These are phyloP conservation scores for Timema podura DNA, from an alignment of 2,888 invertebrate species.

Conservation along the genomic window DNA sequence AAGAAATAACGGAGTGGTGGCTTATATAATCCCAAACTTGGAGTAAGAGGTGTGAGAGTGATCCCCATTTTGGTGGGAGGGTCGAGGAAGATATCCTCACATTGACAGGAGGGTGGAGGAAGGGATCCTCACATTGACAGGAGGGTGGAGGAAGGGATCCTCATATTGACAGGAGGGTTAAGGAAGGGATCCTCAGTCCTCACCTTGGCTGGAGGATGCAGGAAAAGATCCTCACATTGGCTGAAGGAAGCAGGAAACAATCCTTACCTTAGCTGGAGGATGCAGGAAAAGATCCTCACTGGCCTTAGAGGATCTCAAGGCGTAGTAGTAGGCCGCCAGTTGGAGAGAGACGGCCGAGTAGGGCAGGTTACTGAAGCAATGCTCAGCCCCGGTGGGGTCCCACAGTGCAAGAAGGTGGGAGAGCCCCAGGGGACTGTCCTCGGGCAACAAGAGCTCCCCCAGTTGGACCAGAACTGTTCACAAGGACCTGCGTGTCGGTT, in stretches of 20 bases:
- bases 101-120: too few species aligned
- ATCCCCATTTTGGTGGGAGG: background rate
- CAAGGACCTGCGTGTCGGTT: too few species aligned
- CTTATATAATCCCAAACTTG: background rate
- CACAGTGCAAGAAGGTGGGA: constrained; percentile 49
- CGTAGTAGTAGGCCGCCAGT: constrained; percentile 44
- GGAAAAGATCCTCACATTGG: constrained; percentile 23
- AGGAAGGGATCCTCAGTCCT: constrained; percentile 24
- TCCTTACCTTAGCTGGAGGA: constrained; percentile 31
- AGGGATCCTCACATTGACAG: background rate
- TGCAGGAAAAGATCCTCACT: constrained; percentile 24
- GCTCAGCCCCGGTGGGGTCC: constrained; percentile 40
- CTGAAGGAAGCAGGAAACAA: constrained; percentile 19
- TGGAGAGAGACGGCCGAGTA: constrained; percentile 44
- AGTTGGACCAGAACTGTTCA: constrained; percentile 48
- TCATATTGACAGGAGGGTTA: constrained; percentile 28
- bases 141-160: background rate
- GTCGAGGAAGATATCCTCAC: background rate
- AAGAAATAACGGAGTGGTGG: too few species aligned
- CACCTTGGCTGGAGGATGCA: constrained; percentile 31
- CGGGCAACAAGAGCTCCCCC: constrained; percentile 46
- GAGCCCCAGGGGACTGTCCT: constrained; percentile 51
- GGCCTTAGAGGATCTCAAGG: constrained; percentile 36
- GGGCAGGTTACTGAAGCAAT: constrained; percentile 42
- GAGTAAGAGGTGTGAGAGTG: background rate